Evolutionary conservation across 2,797 vertebrate genomes (phyloP).

Genomic region (Urophycis tenuis): DNA sequence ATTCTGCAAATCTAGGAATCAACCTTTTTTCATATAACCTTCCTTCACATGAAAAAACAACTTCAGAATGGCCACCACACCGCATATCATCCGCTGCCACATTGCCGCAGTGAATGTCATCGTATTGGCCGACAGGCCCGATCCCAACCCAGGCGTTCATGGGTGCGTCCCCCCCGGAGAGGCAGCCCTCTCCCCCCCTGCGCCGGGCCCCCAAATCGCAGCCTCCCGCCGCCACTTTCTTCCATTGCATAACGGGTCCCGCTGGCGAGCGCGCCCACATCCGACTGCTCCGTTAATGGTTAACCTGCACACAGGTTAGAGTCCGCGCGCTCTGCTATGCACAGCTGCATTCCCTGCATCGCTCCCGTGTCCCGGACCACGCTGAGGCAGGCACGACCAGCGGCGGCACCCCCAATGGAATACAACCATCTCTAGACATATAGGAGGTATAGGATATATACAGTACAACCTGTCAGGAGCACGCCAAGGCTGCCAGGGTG

Average conservation of each 20-base stretch:
- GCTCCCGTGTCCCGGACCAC: conserved; percentile 11
- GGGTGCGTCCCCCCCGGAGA: too few relatives aligned
- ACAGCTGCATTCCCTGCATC: conserved; percentile 37
- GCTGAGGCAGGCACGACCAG: conserved; percentile 18
- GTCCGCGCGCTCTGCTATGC: conserved; percentile 49
- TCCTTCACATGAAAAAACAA: too few relatives aligned
- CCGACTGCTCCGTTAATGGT: conserved; percentile 62
- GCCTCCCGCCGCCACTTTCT: background rate
- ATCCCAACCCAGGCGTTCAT: too few relatives aligned
- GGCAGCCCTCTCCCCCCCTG: too few relatives aligned
- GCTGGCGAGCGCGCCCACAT: conserved; percentile 34
- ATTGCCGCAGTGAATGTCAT: too few relatives aligned
- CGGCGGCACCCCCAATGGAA: conserved; percentile 19
- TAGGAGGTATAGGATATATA: too few relatives aligned
- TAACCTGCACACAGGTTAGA: conserved; percentile 64
- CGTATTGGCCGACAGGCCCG: too few relatives aligned
- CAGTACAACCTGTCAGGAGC: too few relatives aligned
- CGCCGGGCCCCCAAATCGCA: background rate
- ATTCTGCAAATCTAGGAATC: background rate
- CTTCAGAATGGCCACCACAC: too few relatives aligned
- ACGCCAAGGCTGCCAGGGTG: background rate
- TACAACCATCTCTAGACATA: background rate
- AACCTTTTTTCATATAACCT: background rate
- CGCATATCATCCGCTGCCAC: too few relatives aligned
- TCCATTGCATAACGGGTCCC: conserved; percentile 38